A percentile compares a stretch with the other conserved stretches of the same genome.
Evolutionary conservation across 64 coral and sea anemone species (phyloP).

Genomic region (Montipora cactus): DNA sequence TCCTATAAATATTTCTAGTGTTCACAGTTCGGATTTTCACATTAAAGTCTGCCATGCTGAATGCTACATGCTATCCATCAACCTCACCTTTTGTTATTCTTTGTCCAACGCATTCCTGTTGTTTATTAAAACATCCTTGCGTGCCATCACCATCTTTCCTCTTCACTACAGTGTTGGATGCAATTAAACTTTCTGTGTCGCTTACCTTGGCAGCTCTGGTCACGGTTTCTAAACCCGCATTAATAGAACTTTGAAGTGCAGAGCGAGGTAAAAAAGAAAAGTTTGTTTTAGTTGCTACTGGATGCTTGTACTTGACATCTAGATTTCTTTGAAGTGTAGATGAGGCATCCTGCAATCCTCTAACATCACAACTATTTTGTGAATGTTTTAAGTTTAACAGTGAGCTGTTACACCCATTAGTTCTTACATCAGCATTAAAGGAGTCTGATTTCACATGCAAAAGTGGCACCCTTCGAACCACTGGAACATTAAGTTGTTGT

Average conservation of each 20-base stretch:
- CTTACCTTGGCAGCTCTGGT: not conserved
- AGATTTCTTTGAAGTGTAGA: not conserved
- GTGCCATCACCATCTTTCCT: not conserved
- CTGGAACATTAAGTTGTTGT: slow-evolving; percentile 36
- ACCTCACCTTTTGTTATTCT: not conserved
- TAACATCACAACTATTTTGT: not conserved
- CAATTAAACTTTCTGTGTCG: not conserved
- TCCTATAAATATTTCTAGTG: no score
- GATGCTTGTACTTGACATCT: not conserved
- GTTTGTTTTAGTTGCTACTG: not conserved
- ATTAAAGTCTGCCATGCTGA: not conserved
- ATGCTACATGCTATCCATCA: not conserved
- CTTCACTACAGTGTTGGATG: not conserved
- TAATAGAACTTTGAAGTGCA: not conserved
- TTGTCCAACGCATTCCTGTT: not conserved
- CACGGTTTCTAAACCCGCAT: not conserved
- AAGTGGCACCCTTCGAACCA: not conserved
- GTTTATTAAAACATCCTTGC: not conserved
- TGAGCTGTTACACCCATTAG: not conserved
- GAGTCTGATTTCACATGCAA: slow-evolving; percentile 25
- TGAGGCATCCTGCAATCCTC: not conserved
- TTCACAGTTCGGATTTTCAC: not conserved
- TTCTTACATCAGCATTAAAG: not conserved
- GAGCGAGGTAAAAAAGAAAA: slow-evolving; percentile 1
- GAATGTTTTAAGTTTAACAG: not conserved